phyloP scores from a whole-genome alignment of 2,797 vertebrate species.

The Poecile montanus region DNA sequence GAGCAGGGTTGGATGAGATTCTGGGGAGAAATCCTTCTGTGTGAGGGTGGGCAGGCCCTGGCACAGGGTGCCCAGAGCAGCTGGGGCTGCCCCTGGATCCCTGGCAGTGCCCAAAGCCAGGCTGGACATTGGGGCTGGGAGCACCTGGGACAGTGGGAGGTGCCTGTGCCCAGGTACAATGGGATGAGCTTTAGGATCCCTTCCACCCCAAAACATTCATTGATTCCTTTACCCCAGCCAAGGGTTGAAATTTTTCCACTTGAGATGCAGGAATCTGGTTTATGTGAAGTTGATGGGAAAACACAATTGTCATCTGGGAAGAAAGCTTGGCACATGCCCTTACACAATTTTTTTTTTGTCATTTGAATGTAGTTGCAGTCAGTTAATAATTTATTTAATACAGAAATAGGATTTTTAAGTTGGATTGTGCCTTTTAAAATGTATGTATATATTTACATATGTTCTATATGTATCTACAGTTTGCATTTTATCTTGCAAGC shows the following conservation, averaged over 20 bases:
- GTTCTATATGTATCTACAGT: neutral
- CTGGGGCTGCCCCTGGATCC: neutral
- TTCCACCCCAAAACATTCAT: neutral
- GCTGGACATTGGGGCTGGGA: neutral
- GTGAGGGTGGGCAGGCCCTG: neutral
- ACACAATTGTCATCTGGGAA: neutral
- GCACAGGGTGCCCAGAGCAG: neutral
- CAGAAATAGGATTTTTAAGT: neutral
- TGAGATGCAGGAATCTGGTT: neutral
- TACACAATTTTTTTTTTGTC: neutral
- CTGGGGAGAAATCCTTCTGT: neutral
- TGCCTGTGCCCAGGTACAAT: neutral
- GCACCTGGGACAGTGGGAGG: neutral
- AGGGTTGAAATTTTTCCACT: fast-evolving
- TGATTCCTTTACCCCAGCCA: neutral
- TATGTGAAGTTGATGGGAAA: neutral
- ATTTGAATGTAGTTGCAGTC: neutral
- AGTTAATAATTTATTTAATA: neutral
- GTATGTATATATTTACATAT: fast-evolving
- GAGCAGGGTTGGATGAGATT: neutral
- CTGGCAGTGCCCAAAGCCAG: neutral
- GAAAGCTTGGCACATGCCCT: neutral
- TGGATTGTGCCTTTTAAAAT: neutral
- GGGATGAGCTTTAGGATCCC: neutral
- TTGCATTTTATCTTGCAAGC: neutral